phyloP scores from a whole-genome alignment of 2,888 invertebrate genomes.

The Lepidocyrtinus sp. region DNA sequence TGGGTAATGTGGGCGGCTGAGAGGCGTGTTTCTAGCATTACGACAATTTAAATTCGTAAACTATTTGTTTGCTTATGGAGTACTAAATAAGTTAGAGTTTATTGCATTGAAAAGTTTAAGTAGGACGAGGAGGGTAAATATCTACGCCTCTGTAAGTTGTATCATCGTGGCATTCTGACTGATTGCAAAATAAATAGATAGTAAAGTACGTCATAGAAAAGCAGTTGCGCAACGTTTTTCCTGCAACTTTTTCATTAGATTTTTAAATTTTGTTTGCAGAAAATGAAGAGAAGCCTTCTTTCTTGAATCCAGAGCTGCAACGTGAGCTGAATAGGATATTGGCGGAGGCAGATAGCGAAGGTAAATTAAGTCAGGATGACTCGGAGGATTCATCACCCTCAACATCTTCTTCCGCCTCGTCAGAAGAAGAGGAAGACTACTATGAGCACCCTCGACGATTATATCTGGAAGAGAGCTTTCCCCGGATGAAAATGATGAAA shows the following conservation, averaged over 20 bases:
- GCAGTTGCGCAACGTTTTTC: not conserved
- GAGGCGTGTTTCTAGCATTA: too few relatives aligned
- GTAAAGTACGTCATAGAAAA: too few relatives aligned
- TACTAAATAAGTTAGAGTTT: too few relatives aligned
- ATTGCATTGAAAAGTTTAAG: too few relatives aligned
- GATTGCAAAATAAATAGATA: too few relatives aligned
- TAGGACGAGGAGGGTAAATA: too few relatives aligned
- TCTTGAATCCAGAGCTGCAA: slow-evolving; percentile 49
- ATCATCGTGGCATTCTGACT: too few relatives aligned
- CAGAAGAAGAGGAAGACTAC: slow-evolving; percentile 51
- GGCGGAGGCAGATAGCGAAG: slow-evolving; percentile 47
- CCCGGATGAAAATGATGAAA: slow-evolving; percentile 7
- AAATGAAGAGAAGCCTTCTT: slow-evolving; percentile 41
- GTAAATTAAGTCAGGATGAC: slow-evolving; percentile 43
- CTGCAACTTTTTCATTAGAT: too few relatives aligned
- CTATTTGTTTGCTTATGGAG: too few relatives aligned
- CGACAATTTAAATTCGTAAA: too few relatives aligned
- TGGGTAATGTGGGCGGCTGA: too few relatives aligned
- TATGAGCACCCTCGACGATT: slow-evolving; percentile 44
- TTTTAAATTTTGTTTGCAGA: slow-evolving; percentile 33
- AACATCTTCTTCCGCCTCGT: slow-evolving; percentile 34
- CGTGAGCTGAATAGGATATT: slow-evolving; percentile 54
- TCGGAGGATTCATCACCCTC: slow-evolving; percentile 46
- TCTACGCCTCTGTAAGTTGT: too few relatives aligned
- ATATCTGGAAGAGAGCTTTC: slow-evolving; percentile 37